Base-by-base conservation (phyloP, 2,113 vertebrate species). In the Chlamydotis undulata region DNA sequence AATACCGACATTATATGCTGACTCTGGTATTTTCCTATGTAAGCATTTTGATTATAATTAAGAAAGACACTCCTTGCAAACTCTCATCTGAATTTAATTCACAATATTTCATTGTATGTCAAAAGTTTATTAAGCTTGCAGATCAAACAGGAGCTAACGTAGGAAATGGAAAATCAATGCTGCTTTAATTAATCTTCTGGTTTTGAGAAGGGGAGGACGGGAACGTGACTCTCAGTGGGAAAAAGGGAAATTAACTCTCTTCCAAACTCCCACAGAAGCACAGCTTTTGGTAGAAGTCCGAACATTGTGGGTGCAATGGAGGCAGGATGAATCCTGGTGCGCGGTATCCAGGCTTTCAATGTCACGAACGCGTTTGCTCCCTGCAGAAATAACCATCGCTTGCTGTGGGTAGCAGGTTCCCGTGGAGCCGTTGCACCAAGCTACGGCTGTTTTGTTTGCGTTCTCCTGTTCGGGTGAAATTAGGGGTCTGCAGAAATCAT, bases 41-140 rank as follows among this genome's bases (percentile, higher is more conserved):
- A 73, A 84, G 71, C 49, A 9, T 82, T 93, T 95, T 93, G 97
- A 97, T 91, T 90, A 35, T 96, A 95, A 97, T 97, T 96, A 87
- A 91, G 88, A 71, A 77, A 81, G 96, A 75, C 79, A 23, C 89
- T 79, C 89, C 93, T 97, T 91, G 21, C 89, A 93, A 93, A 94
- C 96, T 93, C 87, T 80, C 67, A 3, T 94, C 96, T 96, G 95
- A 97, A 94, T 96, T 60, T 93, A 93, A 65, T 91, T 93, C 81
- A 47, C 93, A 89, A 63, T 95, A 91, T 94, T 97, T 97, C 96
- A 75, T 35, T 97, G 95, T 80, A 56, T 87, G 96, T 92, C 95
- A 97, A 79, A 89, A 97, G 97, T 97, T 98, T 94, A 83, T 97
- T 94, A 94, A 93, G 93, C 68, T 87, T 77, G 92, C 64, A 37